phyloP scores from a whole-genome alignment of 2,113 vertebrate genomes.

The Thalassoma bifasciatum region DNA sequence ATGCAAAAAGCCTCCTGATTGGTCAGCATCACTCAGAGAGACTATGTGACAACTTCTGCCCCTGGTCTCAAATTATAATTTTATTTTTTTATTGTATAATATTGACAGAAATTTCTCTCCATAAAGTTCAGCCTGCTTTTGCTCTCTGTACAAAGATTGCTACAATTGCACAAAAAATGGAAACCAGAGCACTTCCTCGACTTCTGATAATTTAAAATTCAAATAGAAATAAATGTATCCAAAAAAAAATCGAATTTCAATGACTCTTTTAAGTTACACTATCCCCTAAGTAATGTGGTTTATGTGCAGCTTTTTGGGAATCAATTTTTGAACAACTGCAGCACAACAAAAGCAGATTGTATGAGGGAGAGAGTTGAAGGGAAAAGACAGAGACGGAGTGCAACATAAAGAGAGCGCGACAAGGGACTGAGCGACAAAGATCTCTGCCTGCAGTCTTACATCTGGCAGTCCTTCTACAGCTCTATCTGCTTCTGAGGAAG shows the following conservation, averaged over 20 bases:
- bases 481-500: conserved; percentile 40
- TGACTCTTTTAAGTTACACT: neutral
- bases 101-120: no score
- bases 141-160: no score
- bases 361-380: conserved; percentile 11
- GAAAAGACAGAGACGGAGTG: conserved; percentile 15
- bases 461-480: conserved; percentile 42
- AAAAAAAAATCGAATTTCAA: neutral
- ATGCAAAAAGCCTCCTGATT: no score
- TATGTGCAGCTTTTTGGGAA: neutral
- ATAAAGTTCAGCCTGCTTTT: no score
- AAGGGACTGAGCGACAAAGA: conserved; percentile 58
- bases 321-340: neutral
- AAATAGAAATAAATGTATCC: neutral
- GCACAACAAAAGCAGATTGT: neutral
- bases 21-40: no score
- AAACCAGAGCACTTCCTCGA: no score
- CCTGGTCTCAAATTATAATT: no score
- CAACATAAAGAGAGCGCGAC: conserved; percentile 35
- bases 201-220: neutral
- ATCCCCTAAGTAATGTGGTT: neutral
- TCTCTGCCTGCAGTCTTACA: conserved; percentile 54
- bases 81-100: no score
- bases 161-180: no score
- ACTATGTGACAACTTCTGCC: no score